phyloP scores from a whole-genome alignment of 2,797 vertebrate species.

The Triplophysa yarkandensis region DNA sequence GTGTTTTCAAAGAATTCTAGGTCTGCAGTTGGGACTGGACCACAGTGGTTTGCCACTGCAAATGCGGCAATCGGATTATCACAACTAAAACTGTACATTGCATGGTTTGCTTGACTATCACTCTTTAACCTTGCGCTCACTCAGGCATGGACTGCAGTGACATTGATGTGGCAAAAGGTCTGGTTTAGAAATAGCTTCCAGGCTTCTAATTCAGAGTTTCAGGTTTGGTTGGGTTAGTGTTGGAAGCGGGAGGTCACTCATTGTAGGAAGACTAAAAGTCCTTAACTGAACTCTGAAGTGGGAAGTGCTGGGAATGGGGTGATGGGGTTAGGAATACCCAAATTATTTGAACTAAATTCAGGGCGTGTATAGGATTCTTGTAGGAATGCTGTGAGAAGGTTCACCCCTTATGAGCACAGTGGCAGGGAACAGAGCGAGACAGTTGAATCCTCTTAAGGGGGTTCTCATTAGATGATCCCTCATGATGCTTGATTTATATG shows the following conservation, averaged over 20 bases:
- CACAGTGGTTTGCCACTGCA: background rate
- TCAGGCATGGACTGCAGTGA: background rate
- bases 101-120: background rate
- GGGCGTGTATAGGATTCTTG: conserved; percentile 8
- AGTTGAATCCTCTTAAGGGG: conserved; percentile 2
- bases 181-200: background rate
- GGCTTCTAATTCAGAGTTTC: background rate
- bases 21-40: background rate
- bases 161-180: background rate
- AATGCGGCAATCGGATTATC: background rate
- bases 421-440: background rate
- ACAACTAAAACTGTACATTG: background rate
- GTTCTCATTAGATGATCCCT: conserved; percentile 19
- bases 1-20: background rate
- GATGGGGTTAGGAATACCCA: conserved; percentile 9
- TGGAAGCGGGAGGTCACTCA: background rate
- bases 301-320: conserved; percentile 4
- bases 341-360: background rate
- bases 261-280: background rate
- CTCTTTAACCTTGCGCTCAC: background rate
- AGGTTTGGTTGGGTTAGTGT: background rate
- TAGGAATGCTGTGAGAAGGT: background rate
- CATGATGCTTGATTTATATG: background rate
- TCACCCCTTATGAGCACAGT: background rate
- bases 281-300: background rate